phyloP scores from a whole-genome alignment of 1,140 invertebrate species.

The Camponotus floridanus region DNA sequence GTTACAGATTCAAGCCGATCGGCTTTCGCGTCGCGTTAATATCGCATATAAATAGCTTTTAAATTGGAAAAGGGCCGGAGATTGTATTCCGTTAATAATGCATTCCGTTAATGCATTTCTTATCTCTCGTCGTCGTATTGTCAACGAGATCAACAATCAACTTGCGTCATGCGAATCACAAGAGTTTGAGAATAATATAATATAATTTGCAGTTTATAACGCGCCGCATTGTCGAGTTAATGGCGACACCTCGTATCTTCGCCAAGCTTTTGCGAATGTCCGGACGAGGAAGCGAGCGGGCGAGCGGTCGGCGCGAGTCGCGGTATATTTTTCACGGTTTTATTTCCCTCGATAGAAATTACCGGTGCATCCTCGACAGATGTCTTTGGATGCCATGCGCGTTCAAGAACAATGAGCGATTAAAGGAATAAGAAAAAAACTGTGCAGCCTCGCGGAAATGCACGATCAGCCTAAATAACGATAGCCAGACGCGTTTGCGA shows the following conservation, averaged over 20 bases:
- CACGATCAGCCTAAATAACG: background rate
- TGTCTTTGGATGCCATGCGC: slow-evolving; percentile 1
- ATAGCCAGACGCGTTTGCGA: background rate
- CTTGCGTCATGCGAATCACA: slow-evolving; percentile 20
- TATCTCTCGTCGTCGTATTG: background rate
- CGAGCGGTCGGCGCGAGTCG: background rate
- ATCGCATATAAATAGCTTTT: background rate
- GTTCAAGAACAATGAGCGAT: slow-evolving; percentile 26
- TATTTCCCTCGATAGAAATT: slow-evolving; percentile 32
- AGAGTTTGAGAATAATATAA: background rate
- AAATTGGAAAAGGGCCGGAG: background rate
- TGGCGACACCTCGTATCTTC: background rate
- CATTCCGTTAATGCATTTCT: slow-evolving; percentile 30
- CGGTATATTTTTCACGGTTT: background rate
- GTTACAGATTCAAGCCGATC: background rate
- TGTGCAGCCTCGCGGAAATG: background rate
- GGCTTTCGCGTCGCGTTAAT: slow-evolving; percentile 10
- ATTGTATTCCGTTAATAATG: background rate
- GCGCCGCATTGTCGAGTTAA: background rate
- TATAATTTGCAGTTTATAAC: background rate
- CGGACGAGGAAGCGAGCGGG: background rate
- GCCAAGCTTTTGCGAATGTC: background rate
- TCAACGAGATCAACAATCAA: slow-evolving; percentile 10
- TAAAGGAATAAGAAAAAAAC: background rate
- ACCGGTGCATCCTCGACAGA: background rate